phyloP scores from a whole-genome alignment of 2,113 vertebrate genomes.

The Zapornia atra region DNA sequence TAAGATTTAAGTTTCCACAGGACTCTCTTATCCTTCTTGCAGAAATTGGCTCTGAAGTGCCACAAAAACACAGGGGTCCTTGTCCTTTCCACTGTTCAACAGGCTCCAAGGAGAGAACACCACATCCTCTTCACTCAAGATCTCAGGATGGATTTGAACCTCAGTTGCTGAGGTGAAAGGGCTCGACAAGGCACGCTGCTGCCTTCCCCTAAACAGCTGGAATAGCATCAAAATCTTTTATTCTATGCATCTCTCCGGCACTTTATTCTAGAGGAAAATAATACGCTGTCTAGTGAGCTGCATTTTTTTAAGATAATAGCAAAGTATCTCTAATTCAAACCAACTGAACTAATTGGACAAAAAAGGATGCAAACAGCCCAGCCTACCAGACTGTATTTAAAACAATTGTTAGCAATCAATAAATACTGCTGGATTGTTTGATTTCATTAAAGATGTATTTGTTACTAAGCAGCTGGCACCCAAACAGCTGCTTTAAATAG shows the following conservation, averaged over 20 bases:
- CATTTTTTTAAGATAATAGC: slow-evolving; percentile 65
- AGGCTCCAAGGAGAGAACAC: slow-evolving; percentile 35
- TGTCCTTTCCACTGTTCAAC: slow-evolving; percentile 57
- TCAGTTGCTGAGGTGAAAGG: slow-evolving; percentile 52
- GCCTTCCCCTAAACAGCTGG: slow-evolving; percentile 20
- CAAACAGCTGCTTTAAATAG: slow-evolving; percentile 85
- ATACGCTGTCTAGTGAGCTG: neutral
- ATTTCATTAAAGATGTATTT: slow-evolving; percentile 84
- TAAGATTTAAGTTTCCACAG: slow-evolving; percentile 58
- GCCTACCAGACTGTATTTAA: slow-evolving; percentile 80
- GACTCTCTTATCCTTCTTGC: slow-evolving; percentile 47
- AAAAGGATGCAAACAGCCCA: slow-evolving; percentile 74
- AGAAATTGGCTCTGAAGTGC: slow-evolving; percentile 60
- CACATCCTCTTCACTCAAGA: slow-evolving; percentile 43
- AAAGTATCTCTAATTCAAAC: slow-evolving; percentile 83
- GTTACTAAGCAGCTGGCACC: slow-evolving; percentile 78
- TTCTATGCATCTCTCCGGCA: neutral
- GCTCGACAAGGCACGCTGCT: neutral
- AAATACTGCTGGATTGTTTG: slow-evolving; percentile 78
- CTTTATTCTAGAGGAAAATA: neutral
- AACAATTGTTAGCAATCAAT: slow-evolving; percentile 83
- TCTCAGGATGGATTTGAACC: slow-evolving; percentile 60
- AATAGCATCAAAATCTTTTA: slow-evolving; percentile 17
- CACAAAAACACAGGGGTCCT: slow-evolving; percentile 43
- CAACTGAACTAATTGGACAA: slow-evolving; percentile 81